Base-by-base conservation (phyloP, 1,140 invertebrate genomes). In the Elymnias hypermnestra region DNA sequence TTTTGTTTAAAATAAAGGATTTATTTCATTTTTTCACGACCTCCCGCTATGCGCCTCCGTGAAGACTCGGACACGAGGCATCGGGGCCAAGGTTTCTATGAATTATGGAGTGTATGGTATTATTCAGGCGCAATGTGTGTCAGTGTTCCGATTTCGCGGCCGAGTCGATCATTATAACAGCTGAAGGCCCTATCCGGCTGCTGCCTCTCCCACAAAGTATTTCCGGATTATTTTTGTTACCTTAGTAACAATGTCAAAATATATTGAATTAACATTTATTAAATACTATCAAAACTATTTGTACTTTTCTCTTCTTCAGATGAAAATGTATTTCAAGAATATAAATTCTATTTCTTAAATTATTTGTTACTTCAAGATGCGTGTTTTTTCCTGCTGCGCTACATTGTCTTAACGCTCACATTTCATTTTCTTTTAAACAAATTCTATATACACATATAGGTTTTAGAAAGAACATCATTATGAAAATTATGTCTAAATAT, bases 81-180 rank as follows among this genome's bases (percentile, higher is more conserved):
- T 77, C 65, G 69, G 57, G 81, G 81, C 77, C 81, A 82, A 84
- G 81, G 77, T 63, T 66, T 60, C 66, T 66, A 82, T 84, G 77
- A 84, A 82, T 84, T 84, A 84, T 82, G 77, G 74, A 84, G 64
- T 74, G 72, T 78, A 84, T 84, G 75, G 71, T 76, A 76, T 82
- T 82, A 79, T 78, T 82, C 69, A 62, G 76, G 59, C 58, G 57
- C 61, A 59, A 76, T 77, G 69, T 75, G 45, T 82, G 75, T 73
- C 72, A 70, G 70, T 65, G 73, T 68, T 78, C 68, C 63, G 67
- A 64, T 73, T 81, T 81, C 74, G 74, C 72, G 77, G 81, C 63
- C 81, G 67, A 63, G 68, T 62, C 69, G 55, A 73, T 79, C 78
- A 76, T 79, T 79, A 79, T 74, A 79, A 57, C 66, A 45, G 53